Percentiles rank a stretch among this genome's conserved stretches.
These are phyloP conservation scores for Cricetomys ansorgei DNA, from an alignment of 2,113 vertebrate species.

Conservation along the genomic window DNA sequence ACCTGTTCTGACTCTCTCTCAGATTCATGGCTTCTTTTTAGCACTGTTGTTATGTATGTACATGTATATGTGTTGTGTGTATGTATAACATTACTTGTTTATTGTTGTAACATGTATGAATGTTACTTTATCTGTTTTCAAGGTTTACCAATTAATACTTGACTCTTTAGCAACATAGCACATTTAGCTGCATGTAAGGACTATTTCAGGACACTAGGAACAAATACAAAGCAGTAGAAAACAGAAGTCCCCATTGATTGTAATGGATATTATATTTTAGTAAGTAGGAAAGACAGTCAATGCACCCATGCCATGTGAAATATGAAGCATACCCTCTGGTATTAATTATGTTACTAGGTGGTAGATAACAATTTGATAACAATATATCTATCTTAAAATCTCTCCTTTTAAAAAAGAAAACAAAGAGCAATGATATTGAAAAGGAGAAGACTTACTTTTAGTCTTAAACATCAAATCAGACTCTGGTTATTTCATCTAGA, in stretches of 20 bases:
- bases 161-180: neutral
- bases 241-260: neutral
- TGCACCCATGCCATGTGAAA: fast-evolving
- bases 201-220: neutral
- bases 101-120: no score
- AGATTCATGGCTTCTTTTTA: neutral
- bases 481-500: neutral
- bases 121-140: neutral
- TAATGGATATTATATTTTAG: neutral
- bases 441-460: neutral
- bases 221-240: neutral
- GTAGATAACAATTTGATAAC: neutral
- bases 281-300: neutral
- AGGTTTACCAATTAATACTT: neutral
- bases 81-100: no score
- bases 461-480: neutral
- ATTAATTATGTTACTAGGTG: neutral
- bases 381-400: neutral
- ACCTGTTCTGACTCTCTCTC: neutral
- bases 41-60: neutral
- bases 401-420: neutral
- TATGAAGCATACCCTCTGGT: neutral
- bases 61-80: no score
- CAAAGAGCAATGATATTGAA: neutral
- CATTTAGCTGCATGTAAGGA: neutral